A percentile compares a stretch with the other conserved stretches of the same genome.
phyloP scores from a whole-genome alignment of 2,113 vertebrate species.

The Antigone vipio region DNA sequence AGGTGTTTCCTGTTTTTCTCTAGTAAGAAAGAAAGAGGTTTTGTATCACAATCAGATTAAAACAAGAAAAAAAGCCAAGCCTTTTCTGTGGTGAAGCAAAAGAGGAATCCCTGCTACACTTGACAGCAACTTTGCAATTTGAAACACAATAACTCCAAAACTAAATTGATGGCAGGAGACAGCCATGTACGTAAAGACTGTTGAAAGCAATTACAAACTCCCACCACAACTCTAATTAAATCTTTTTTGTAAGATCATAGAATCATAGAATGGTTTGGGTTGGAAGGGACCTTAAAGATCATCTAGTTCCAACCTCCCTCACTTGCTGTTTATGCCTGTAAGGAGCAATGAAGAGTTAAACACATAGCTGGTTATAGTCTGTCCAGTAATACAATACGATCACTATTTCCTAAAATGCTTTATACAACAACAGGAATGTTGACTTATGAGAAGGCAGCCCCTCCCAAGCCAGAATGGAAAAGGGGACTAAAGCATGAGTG shows the following conservation, averaged over 20 bases:
- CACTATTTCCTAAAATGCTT: constrained; percentile 9
- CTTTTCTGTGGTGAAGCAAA: constrained; percentile 48
- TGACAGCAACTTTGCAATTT: neutral
- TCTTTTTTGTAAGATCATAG: neutral
- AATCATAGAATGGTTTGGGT: too few species aligned
- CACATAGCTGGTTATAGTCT: neutral
- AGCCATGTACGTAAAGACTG: neutral
- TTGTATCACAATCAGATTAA: constrained; percentile 62
- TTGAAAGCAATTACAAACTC: neutral
- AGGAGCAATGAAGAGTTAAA: neutral
- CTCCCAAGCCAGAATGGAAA: constrained; percentile 28
- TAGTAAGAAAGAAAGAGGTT: constrained; percentile 44
- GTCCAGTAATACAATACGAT: neutral
- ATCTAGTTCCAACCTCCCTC: neutral
- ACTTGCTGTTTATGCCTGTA: neutral
- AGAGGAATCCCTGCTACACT: constrained; percentile 37
- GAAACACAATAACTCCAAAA: neutral
- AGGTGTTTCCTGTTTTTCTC: constrained; percentile 81
- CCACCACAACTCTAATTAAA: neutral
- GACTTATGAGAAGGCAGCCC: neutral
- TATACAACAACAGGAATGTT: neutral
- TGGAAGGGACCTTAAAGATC: too few species aligned
- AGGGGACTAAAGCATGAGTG: neutral
- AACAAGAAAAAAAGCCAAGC: constrained; percentile 29
- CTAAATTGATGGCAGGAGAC: neutral